phyloP scores from a whole-genome alignment of 2,888 invertebrate genomes.

The Pocota personata region DNA sequence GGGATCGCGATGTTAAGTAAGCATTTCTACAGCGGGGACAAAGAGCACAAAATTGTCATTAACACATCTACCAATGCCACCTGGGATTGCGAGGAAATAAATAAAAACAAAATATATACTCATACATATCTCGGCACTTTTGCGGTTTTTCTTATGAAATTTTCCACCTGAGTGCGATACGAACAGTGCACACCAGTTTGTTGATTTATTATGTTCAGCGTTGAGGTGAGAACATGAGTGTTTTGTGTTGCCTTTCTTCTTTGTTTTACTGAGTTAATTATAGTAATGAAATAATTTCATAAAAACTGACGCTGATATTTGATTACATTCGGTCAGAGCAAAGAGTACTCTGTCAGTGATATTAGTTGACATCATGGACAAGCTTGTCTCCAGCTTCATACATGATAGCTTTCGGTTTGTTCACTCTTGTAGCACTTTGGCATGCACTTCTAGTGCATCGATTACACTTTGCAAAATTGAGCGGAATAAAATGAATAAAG shows the following conservation, averaged over 20 bases:
- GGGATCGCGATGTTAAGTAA: not conserved
- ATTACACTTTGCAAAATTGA: constrained; percentile 12
- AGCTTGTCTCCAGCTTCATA: constrained; percentile 30
- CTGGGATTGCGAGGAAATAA: constrained; percentile 20
- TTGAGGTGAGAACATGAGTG: constrained; percentile 45
- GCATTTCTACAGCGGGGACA: not conserved
- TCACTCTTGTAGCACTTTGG: not conserved
- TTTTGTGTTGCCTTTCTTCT: constrained; percentile 12
- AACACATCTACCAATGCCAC: constrained; percentile 51
- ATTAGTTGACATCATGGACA: constrained; percentile 43
- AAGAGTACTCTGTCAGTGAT: constrained; percentile 22
- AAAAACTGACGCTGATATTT: constrained; percentile 20
- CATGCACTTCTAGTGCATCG: not conserved
- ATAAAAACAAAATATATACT: not conserved
- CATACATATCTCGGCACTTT: constrained; percentile 42
- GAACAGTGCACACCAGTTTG: constrained; percentile 24
- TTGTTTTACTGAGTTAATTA: constrained; percentile 15
- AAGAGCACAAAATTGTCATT: constrained; percentile 44
- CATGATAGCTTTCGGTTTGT: constrained; percentile 13
- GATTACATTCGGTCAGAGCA: constrained; percentile 23
- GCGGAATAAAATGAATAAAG: not conserved
- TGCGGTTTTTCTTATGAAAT: constrained; percentile 57
- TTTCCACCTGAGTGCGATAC: constrained; percentile 41
- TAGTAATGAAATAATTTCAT: constrained; percentile 4
- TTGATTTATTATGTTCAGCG: constrained; percentile 41